Conservation (phyloP, 2,113 vertebrate genomes). For the Corythaeola cristata region DNA sequence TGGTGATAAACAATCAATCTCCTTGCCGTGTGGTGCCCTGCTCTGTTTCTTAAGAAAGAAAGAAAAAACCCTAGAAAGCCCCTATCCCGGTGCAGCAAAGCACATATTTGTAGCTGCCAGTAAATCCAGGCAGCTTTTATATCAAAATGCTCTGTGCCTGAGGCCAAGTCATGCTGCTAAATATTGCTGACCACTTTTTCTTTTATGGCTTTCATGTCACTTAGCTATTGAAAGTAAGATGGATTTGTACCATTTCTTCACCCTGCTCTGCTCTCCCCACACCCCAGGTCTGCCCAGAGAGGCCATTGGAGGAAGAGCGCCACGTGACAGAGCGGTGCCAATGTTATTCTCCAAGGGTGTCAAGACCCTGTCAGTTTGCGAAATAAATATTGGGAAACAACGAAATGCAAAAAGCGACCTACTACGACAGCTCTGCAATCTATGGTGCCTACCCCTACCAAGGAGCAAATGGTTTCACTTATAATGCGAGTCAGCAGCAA, state of each 20-base stretch:
- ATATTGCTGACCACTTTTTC: slow-evolving; percentile 94
- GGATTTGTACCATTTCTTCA: slow-evolving; percentile 98
- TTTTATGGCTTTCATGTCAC: slow-evolving; percentile 98
- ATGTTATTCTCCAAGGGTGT: slow-evolving; percentile 99
- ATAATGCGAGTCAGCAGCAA: slow-evolving; percentile 96
- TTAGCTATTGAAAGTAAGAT: slow-evolving; percentile 99
- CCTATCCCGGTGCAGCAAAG: slow-evolving; percentile 70
- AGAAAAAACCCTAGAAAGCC: slow-evolving; percentile 58
- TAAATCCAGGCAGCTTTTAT: slow-evolving; percentile 78
- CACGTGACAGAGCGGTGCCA: slow-evolving; percentile 99
- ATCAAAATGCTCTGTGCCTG: slow-evolving; percentile 73
- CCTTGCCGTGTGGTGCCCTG: neutral
- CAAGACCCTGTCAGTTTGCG: slow-evolving; percentile 99
- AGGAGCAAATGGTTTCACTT: slow-evolving; percentile 97
- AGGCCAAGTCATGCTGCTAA: slow-evolving; percentile 86
- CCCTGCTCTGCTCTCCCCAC: slow-evolving; percentile 90
- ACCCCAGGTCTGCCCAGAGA: slow-evolving; percentile 92
- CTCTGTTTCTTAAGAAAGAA: neutral
- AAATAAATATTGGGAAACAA: slow-evolving; percentile 99
- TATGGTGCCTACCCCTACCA: slow-evolving; percentile 99
- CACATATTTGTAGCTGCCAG: slow-evolving; percentile 77
- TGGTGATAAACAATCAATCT: neutral
- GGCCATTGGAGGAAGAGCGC: slow-evolving; percentile 96
- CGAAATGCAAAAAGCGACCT: slow-evolving; percentile 99
- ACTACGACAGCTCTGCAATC: slow-evolving; percentile 99